Conservation (phyloP, 2,113 vertebrate species). For the Chaetops frenatus region DNA sequence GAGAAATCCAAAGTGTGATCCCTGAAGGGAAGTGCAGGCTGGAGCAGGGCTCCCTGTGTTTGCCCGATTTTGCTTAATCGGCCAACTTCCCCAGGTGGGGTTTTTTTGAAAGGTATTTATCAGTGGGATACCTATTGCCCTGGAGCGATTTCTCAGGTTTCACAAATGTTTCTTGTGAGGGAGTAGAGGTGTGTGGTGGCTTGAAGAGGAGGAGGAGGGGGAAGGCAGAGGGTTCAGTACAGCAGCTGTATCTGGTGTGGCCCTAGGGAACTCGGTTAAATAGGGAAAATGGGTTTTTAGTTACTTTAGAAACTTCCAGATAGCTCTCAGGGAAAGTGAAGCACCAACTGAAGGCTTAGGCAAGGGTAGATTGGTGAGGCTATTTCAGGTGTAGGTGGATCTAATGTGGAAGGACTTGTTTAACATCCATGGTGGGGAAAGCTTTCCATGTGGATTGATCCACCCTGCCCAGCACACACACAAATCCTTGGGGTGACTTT, state of each 20-base stretch:
- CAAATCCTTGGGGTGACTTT: neutral
- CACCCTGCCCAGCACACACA: neutral
- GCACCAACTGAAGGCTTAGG: neutral
- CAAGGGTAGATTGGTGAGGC: neutral
- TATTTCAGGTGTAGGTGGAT: neutral
- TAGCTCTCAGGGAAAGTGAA: neutral
- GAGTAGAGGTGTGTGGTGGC: neutral
- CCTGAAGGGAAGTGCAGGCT: rapidly evolving
- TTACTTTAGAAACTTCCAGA: neutral
- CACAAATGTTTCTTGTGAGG: neutral
- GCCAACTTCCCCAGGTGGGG: neutral
- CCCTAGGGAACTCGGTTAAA: neutral
- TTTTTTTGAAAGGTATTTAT: neutral
- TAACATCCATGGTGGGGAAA: neutral
- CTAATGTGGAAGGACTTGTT: neutral
- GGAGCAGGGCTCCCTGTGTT: neutral
- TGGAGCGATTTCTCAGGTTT: neutral
- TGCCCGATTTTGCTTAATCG: neutral
- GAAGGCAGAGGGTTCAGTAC: neutral
- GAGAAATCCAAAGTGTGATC: neutral
- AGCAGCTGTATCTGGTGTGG: neutral
- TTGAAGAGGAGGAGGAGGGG: neutral
- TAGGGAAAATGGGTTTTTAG: neutral
- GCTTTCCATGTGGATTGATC: neutral
- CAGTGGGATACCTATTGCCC: neutral